Conservation (phyloP, 2,888 invertebrate genomes). For the Lepidochitona cinerea region DNA sequence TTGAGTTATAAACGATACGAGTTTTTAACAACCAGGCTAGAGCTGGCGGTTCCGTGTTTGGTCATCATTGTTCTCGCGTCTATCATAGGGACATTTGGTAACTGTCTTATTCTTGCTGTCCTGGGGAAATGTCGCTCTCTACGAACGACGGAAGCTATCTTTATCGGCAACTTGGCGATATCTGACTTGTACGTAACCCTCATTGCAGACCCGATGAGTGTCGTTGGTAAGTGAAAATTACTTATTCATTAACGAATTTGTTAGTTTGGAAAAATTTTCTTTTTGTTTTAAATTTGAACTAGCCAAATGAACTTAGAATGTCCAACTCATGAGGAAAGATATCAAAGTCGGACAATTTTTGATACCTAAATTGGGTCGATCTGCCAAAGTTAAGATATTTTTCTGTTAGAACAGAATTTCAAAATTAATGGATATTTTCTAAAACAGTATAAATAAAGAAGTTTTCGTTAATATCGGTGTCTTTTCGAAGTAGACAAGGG, state of each 20-base stretch:
- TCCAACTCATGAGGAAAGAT: too few species aligned
- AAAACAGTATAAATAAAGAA: too few species aligned
- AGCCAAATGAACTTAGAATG: too few species aligned
- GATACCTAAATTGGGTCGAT: too few species aligned
- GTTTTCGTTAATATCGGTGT: too few species aligned
- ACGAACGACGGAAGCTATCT: slow-evolving; percentile 32
- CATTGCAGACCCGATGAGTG: slow-evolving; percentile 48
- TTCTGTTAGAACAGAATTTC: too few species aligned
- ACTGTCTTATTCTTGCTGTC: slow-evolving; percentile 31
- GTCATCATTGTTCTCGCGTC: slow-evolving; percentile 27
- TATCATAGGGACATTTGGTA: slow-evolving; percentile 34
- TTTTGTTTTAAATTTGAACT: slow-evolving; percentile 43
- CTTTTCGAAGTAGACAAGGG: too few species aligned
- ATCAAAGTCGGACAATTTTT: too few species aligned
- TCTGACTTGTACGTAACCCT: slow-evolving; percentile 47
- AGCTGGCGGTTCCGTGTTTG: slow-evolving; percentile 24
- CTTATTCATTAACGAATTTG: too few species aligned
- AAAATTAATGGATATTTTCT: too few species aligned
- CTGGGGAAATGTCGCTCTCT: slow-evolving; percentile 21
- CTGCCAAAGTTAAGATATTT: too few species aligned
- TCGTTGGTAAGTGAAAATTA: slow-evolving; percentile 44
- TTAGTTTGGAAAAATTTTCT: background rate
- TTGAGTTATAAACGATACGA: slow-evolving; percentile 10
- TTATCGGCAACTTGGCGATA: slow-evolving; percentile 48
- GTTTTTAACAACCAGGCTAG: slow-evolving; percentile 26